Evolutionary conservation across 2,888 invertebrate species (phyloP), one percentile per base, ranked within the genome.

Genomic region (Hesperia comma): DNA sequence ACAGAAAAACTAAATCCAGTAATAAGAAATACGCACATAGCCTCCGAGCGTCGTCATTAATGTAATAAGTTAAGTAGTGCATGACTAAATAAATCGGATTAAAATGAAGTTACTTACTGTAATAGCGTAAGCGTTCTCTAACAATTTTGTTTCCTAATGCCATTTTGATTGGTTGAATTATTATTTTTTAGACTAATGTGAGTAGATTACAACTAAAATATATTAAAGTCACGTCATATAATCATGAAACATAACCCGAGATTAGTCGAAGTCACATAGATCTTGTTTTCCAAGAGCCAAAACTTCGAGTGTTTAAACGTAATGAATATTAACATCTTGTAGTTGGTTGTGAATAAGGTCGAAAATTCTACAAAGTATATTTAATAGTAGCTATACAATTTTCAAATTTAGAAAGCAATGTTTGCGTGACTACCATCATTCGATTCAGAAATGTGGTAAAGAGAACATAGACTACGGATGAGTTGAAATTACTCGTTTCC

Each of bases 131-230:
- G 73, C 78, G 77, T 76, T 80, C 78, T 74, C 75, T 76, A 78
- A 82, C 79, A 80, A 83, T 79, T 80, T 77, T 63, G 76, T 77
- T 77, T 73, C 76, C 88, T 91, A 91, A 91, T 91, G 89, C 79
- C 72, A 72, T 86, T 90, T 90, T 90, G 90, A 91, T 91, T 89
- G 85, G 82, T 78, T 79, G 79, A 85, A 87, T 86, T 87, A 87
- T 72, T 57, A 75, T 79, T 84, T 85, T 85, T 86, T 86, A 81
- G 75, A 82, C 79, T 81, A 74, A 79, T 77, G 77, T 77, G 71
- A 72, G 70, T 74, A 67, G 57, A 70, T 57, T 70, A 68, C 69
- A 68, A 60, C 68, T 69, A 63, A 73, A 70, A 67, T 71, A 74
- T 73, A 72, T 70, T 72, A 55, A 67, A 71, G 80, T 84, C 84